Evolutionary conservation across 2,113 vertebrate species (phyloP).

Genomic region (Tringa solitaria): DNA sequence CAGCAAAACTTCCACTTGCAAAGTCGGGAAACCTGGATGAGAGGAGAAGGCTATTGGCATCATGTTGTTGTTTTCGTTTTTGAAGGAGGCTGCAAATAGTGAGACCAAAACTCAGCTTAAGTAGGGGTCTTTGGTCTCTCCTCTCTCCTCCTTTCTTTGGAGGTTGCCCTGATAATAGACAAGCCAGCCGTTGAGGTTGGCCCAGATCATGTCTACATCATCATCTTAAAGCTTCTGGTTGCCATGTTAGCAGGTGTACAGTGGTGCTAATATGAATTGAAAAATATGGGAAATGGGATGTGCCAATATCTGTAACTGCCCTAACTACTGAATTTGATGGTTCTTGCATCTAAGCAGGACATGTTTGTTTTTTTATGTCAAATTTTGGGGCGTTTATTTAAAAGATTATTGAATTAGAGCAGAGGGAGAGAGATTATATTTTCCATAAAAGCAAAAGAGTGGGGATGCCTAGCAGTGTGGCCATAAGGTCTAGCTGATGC

Average conservation of each 20-base stretch:
- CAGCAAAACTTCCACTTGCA: neutral
- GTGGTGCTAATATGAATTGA: neutral
- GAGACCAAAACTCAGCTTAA: neutral
- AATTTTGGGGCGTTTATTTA: neutral
- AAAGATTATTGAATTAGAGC: neutral
- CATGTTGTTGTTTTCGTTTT: neutral
- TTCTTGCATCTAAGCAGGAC: neutral
- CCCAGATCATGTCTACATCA: neutral
- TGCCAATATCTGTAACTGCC: neutral
- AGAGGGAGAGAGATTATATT: neutral
- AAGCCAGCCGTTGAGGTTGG: neutral
- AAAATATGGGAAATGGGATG: neutral
- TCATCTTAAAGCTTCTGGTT: neutral
- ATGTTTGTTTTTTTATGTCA: neutral
- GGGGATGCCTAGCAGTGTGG: neutral
- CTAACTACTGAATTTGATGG: neutral
- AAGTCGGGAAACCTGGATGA: neutral
- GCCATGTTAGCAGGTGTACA: neutral
- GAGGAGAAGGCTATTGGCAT: neutral
- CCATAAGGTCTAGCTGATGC: fast-evolving
- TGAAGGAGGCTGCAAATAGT: neutral
- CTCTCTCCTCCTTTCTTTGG: too few relatives aligned
- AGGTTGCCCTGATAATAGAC: neutral
- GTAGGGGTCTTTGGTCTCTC: too few relatives aligned
- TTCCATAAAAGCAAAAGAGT: neutral